Percentiles rank a stretch among this genome's conserved stretches.
Conservation (phyloP, 2,888 invertebrate genomes). For the Hyposoter didymator region DNA sequence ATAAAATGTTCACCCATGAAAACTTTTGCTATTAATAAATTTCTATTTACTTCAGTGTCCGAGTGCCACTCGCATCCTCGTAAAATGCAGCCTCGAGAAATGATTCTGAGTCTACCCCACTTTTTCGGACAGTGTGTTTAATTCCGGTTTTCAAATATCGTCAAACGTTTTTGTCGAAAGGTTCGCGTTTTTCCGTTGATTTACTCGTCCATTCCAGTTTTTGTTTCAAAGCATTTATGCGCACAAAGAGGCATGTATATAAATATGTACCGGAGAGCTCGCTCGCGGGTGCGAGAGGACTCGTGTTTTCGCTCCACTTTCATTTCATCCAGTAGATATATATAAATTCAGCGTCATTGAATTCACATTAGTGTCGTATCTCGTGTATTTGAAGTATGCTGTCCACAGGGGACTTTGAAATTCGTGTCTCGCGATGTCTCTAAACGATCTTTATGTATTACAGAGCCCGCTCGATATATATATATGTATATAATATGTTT, state of each 20-base stretch:
- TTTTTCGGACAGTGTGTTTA: background rate
- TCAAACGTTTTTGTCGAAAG: background rate
- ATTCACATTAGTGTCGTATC: conserved; percentile 64
- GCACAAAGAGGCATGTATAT: background rate
- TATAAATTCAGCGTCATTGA: conserved; percentile 52
- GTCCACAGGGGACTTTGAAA: conserved; percentile 57
- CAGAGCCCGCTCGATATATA: conserved; percentile 29
- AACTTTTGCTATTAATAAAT: background rate
- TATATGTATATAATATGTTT: conserved; percentile 42
- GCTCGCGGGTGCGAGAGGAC: conserved; percentile 61
- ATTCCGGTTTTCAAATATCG: conserved; percentile 11
- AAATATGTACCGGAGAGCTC: background rate
- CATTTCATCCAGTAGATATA: conserved; percentile 25
- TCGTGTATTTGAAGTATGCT: conserved; percentile 66
- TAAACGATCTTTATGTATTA: conserved; percentile 61
- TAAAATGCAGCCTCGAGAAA: conserved; percentile 1
- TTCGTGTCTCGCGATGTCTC: conserved; percentile 52
- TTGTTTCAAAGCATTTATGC: background rate
- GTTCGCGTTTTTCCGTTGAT: background rate
- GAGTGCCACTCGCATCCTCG: background rate
- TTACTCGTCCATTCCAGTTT: conserved; percentile 9
- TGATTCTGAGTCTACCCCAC: background rate
- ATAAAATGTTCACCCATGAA: background rate
- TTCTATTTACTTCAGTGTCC: background rate
- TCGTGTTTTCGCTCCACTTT: conserved; percentile 67